Base-by-base conservation (phyloP, 30 jellyfish, hydroid and myxozoan genomes). In the Turritopsis rubra region DNA sequence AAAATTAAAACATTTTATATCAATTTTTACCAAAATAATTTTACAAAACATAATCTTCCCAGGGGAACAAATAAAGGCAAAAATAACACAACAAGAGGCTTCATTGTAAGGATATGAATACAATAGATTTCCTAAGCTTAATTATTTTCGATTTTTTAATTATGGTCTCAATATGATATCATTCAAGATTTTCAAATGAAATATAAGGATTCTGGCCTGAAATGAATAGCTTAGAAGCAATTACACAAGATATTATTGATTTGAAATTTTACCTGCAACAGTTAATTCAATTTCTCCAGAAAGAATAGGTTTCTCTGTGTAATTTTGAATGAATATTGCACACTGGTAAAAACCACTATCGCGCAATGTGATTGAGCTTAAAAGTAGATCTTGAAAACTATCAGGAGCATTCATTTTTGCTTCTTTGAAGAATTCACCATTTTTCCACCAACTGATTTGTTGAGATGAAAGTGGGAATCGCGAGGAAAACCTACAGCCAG, bases 271-370 rank as follows among this genome's bases (percentile, higher is more conserved):
- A 23, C 31, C 30, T 68, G 28, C 9, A 68, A 68, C 77, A 68
- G 16, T n/a, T n/a, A 68, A 22, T 27, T 68, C 19, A 68, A 0
- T 7, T 68, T 1, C 77, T 68, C 77, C 77, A n/a, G 31, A 68
- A 23, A 27, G 28, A 68, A 68, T 68, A n/a, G 77, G 77, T 23
- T 23, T 22, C 19, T 9, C 21, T 27, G 30, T 68, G 30, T n/a
- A 68, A n/a, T 27, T 27, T n/a, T 23, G 77, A 23, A 68, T 27
- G 30, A 68, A 68, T 9, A 68, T 68, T 68, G 77, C 77, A 1
- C 77, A 68, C 30, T 68, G 77, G 77, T 68, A 68, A 0, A 22
- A 68, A 68, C 77, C 77, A 68, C 31, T 22, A 68, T 68, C 77
- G 16, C 17, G 31, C 28, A 68, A 68, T 23, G 77, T 68, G 9